phyloP scores from a whole-genome alignment of 2,888 invertebrate genomes.

The Ceraclea dissimilis region DNA sequence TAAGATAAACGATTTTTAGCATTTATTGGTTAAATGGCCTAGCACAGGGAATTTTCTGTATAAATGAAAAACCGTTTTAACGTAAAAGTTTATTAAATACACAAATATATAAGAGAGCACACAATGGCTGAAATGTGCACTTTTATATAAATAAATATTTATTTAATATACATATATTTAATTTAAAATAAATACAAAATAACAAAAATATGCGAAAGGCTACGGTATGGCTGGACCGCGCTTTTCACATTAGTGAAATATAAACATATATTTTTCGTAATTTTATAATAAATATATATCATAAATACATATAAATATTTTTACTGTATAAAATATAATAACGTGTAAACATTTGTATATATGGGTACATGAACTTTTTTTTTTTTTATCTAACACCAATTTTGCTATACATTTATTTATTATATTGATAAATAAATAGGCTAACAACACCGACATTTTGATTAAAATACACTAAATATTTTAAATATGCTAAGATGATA shows the following conservation, averaged over 20 bases:
- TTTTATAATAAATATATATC: background rate
- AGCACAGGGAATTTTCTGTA: too few relatives aligned
- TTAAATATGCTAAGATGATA: background rate
- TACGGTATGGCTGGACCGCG: background rate
- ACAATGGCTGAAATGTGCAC: background rate
- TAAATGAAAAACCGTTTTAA: background rate
- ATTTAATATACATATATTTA: background rate
- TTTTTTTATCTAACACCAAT: constrained; percentile 1
- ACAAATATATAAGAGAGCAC: background rate
- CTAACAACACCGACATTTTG: constrained; percentile 10
- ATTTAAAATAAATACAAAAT: background rate
- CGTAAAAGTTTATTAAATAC: background rate
- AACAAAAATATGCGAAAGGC: background rate
- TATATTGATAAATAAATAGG: constrained; percentile 16
- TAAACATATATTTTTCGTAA: background rate
- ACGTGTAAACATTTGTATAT: constrained; percentile 24
- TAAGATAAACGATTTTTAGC: too few relatives aligned
- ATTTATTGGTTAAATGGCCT: too few relatives aligned
- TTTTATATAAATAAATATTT: background rate
- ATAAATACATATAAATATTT: constrained; percentile 2
- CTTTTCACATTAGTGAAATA: background rate
- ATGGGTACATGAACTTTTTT: constrained; percentile 23
- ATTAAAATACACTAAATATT: background rate
- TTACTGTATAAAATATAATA: constrained; percentile 11
- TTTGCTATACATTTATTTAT: constrained; percentile 15